Conservation (phyloP, 2,113 vertebrate species). For the Nipponia nippon region DNA sequence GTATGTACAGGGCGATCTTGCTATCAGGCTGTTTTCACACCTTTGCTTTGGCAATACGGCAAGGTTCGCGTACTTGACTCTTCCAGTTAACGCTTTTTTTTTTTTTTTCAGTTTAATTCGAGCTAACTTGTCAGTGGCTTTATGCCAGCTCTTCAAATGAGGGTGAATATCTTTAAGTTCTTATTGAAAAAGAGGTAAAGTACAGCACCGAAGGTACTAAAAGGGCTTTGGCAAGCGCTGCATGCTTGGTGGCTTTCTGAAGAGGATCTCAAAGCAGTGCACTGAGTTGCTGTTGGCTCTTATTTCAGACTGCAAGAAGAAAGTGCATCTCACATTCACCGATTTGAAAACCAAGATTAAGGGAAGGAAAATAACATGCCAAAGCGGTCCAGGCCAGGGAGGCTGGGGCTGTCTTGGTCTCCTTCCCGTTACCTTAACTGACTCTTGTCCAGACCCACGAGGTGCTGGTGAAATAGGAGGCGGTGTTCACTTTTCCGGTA, state of each 20-base stretch:
- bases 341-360: not conserved
- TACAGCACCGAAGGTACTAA: not conserved
- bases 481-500: not conserved
- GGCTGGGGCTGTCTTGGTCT: not conserved
- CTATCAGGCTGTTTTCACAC: not conserved
- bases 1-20: not conserved
- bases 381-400: not conserved
- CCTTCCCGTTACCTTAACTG: not conserved
- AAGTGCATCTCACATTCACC: not conserved
- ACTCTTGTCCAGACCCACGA: not conserved
- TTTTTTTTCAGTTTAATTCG: not conserved
- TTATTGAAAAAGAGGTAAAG: not conserved
- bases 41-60: not conserved
- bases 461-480: not conserved
- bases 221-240: not conserved
- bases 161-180: not conserved
- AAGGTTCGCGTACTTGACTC: not conserved
- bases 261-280: not conserved
- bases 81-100: not conserved
- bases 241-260: not conserved
- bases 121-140: not conserved
- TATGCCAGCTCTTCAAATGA: not conserved
- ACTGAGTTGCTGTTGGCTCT: not conserved
- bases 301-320: not conserved
- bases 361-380: not conserved